These are phyloP conservation scores for Phoenicopterus ruber DNA, from an alignment of 2,113 vertebrate species.

Conservation along the genomic window DNA sequence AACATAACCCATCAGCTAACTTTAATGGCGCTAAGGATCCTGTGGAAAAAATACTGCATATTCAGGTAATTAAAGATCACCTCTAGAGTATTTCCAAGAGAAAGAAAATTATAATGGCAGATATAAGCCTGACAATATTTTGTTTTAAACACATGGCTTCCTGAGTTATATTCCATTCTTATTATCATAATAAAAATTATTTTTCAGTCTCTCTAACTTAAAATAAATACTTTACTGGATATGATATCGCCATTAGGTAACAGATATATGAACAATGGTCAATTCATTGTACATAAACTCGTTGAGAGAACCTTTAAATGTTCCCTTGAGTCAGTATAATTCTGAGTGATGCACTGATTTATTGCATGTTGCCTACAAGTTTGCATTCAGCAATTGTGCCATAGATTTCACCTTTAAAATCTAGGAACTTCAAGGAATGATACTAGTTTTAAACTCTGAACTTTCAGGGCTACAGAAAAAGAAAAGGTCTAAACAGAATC, in stretches of 20 bases:
- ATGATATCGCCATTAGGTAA: not conserved
- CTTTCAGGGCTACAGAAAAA: not conserved
- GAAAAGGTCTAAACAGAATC: not conserved
- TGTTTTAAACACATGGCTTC: not conserved
- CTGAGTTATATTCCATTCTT: not conserved
- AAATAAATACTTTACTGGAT: not conserved
- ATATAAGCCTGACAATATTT: not conserved
- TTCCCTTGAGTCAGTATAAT: not conserved
- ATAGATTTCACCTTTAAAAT: not conserved
- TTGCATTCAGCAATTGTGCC: not conserved
- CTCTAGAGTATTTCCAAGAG: not conserved
- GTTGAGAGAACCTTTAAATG: not conserved
- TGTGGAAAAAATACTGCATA: not conserved
- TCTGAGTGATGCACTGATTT: constrained; percentile 1
- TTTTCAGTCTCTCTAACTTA: not conserved
- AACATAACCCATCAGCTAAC: not conserved
- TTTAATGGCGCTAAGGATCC: not conserved
- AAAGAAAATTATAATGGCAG: not conserved
- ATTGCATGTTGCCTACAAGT: not conserved
- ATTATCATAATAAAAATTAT: not conserved
- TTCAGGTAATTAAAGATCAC: not conserved
- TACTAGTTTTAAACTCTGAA: not conserved
- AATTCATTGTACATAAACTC: not conserved
- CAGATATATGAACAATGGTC: not conserved
- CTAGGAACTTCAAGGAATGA: not conserved